phyloP scores from a whole-genome alignment of 2,797 vertebrate genomes.

The Sebastes taczanowskii region DNA sequence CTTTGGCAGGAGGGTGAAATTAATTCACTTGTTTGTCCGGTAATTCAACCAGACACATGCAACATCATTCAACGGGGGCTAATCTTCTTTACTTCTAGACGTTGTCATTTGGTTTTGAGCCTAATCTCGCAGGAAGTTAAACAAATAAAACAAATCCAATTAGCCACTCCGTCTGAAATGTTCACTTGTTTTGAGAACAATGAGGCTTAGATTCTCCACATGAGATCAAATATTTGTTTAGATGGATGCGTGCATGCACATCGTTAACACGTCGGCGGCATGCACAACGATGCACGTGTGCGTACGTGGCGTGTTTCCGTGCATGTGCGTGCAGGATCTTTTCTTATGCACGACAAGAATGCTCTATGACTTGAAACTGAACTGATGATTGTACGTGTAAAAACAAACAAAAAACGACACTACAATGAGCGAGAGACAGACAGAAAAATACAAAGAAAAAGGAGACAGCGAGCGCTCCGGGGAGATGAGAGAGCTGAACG shows the following conservation, averaged over 20 bases:
- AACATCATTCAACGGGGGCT: neutral
- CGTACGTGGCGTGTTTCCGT: neutral
- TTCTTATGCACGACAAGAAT: neutral
- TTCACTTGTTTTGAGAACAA: neutral
- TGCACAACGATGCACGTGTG: neutral
- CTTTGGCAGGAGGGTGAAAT: neutral
- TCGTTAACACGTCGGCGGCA: neutral
- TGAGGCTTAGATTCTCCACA: neutral
- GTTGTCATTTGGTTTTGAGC: neutral
- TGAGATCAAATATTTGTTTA: neutral
- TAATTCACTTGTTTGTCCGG: neutral
- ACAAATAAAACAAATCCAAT: conserved; percentile 19
- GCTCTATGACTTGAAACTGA: conserved; percentile 13
- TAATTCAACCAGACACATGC: neutral
- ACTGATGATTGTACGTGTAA: conserved; percentile 10
- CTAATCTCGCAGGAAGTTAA: conserved; percentile 9
- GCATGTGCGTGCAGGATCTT: neutral
- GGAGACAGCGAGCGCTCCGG: conserved; percentile 18
- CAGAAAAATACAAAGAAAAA: conserved; percentile 3
- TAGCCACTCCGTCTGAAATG: neutral
- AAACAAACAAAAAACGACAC: neutral
- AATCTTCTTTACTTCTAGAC: neutral
- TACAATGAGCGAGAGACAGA: neutral
- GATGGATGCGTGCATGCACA: neutral
- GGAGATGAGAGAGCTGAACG: conserved; percentile 1